Conservation (phyloP, 2,797 vertebrate species). For the Alfaro cultratus region DNA sequence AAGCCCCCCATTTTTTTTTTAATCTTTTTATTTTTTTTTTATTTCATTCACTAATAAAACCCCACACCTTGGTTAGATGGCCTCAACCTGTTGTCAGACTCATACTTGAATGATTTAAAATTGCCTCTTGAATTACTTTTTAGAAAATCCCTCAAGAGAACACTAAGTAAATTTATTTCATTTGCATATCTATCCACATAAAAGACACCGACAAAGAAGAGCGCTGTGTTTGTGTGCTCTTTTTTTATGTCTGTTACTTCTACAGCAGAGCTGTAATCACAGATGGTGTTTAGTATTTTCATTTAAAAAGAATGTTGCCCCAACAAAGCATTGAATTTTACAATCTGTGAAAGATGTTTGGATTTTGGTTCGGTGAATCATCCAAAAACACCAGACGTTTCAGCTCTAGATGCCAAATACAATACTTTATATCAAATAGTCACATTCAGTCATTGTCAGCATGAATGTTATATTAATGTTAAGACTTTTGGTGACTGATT, state of each 20-base stretch:
- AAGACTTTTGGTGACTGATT: neutral
- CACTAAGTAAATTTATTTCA: conserved; percentile 64
- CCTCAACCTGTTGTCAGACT: conserved; percentile 50
- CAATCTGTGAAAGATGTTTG: conserved; percentile 2
- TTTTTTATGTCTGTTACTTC: neutral
- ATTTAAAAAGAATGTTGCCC: neutral
- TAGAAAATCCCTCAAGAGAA: conserved; percentile 78
- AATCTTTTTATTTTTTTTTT: conserved; percentile 64
- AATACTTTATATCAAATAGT: neutral
- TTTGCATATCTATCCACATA: conserved; percentile 73
- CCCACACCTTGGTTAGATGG: conserved; percentile 55
- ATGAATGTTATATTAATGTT: neutral
- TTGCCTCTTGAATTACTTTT: conserved; percentile 79
- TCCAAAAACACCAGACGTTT: conserved; percentile 9
- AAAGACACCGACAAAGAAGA: conserved; percentile 28
- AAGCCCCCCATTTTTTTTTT: conserved; percentile 49
- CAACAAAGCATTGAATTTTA: neutral
- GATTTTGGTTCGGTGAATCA: conserved; percentile 22
- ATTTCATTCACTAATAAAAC: conserved; percentile 39
- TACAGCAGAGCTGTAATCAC: neutral
- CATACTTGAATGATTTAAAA: conserved; percentile 80
- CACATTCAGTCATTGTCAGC: neutral
- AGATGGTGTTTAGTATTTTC: neutral
- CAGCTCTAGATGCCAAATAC: conserved; percentile 11
- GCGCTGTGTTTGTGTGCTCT: neutral